Percentiles rank a stretch among this genome's conserved stretches.
Conservation (phyloP, 92 coral and sea anemone genomes). For the Zoanthus sociatus region DNA sequence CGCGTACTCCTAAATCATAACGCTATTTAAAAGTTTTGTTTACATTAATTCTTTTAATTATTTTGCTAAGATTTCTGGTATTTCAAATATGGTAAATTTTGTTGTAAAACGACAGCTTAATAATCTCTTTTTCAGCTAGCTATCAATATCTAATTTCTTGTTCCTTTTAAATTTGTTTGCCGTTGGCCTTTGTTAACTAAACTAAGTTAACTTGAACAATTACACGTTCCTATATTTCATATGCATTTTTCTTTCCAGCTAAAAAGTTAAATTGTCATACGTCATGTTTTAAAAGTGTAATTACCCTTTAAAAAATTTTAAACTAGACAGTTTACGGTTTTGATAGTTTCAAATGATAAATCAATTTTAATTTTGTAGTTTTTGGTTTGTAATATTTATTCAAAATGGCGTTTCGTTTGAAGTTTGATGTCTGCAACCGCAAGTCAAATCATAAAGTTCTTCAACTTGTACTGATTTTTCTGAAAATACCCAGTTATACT, state of each 20-base stretch:
- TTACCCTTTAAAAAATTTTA: neutral
- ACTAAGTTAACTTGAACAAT: neutral
- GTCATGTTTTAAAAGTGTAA: neutral
- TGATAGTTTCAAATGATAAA: neutral
- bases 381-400: constrained; percentile 6
- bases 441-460: neutral
- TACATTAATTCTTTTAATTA: neutral
- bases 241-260: neutral
- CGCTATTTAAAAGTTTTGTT: neutral
- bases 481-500: neutral
- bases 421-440: neutral
- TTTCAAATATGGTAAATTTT: neutral
- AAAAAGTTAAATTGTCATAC: neutral
- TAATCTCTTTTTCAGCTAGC: neutral
- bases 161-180: neutral
- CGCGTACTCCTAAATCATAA: neutral
- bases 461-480: neutral
- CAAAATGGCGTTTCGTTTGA: neutral
- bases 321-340: neutral
- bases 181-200: neutral
- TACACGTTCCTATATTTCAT: neutral
- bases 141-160: neutral
- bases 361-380: neutral
- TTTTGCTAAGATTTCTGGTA: neutral
- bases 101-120: constrained; percentile 7